Base-by-base conservation (phyloP, 2,113 vertebrate genomes). In the Phodopus roborovskii region DNA sequence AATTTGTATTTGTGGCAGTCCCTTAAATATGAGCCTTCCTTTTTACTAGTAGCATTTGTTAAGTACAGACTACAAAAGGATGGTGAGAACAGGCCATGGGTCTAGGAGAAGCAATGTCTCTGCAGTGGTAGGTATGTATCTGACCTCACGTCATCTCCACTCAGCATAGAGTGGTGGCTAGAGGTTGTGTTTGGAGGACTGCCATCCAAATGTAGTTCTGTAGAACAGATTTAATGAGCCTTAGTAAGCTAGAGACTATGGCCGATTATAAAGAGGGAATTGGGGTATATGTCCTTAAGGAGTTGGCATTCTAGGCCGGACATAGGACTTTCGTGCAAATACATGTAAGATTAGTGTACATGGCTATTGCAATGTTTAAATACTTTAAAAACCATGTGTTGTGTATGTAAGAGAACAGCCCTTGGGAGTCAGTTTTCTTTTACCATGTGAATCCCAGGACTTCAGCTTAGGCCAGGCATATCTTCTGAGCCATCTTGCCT, bases 1-100 rank as follows among this genome's bases (percentile, higher is more conserved):
- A 33, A 90, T 97, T 94, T 97, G 88, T 75, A 68, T 96, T 93
- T 64, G 30, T 87, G 39, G 42, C 86, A 19, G 15, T 93, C 36
- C 22, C 96, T 93, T 95, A 82, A 92, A 64, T 92, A 73, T 45
- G 24, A 92, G 91, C 56, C 82, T 95, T 93, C 60, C 20, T 96
- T 96, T 91, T 60, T 86, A 62, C 66, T 53, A 39, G 33, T 50
- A 92, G 81, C 5, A 0, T 53, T 70, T 88, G 64, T 28, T 64
- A n/a, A 78, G 33, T 26, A 39, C 13, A 39, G 17, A 82, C 64
- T 90, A 19, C 28, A 74, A 30, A 58, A 24, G 62, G 64, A 75
- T 64, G 39, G 8, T 95, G n/a, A 68, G 73, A 85, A 33, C 50
- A 78, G 39, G 50, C 78, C 56, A 13, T 10, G 68, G 50, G 39